A percentile compares a stretch with the other conserved stretches of the same genome.
These are phyloP conservation scores for Coryphaenoides rupestris DNA, from an alignment of 2,113 vertebrate genomes.

Conservation along the genomic window DNA sequence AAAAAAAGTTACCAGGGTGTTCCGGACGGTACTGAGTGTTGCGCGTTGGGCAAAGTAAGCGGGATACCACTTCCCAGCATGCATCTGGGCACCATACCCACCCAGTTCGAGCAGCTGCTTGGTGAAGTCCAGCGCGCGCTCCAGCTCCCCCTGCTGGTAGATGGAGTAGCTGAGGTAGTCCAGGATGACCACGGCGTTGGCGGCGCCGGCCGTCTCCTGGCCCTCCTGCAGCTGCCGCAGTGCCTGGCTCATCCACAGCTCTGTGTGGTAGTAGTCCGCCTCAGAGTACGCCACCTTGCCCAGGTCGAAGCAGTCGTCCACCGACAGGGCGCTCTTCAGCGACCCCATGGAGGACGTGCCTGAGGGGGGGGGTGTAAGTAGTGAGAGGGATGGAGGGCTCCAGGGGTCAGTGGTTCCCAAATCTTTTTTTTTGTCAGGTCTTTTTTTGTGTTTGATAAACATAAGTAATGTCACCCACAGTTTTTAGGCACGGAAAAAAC, in stretches of 20 bases:
- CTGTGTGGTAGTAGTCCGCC: slow-evolving; percentile 90
- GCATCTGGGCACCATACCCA: slow-evolving; percentile 51
- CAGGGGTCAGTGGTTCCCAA: too few species aligned
- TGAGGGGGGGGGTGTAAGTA: slow-evolving; percentile 13
- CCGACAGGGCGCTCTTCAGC: slow-evolving; percentile 76
- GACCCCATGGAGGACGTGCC: slow-evolving; percentile 58
- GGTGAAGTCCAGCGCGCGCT: slow-evolving; percentile 76
- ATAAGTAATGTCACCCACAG: too few species aligned
- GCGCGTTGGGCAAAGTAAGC: too few species aligned
- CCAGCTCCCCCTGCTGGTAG: slow-evolving; percentile 74
- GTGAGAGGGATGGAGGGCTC: background rate
- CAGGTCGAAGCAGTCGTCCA: slow-evolving; percentile 90
- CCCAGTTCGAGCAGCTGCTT: slow-evolving; percentile 86
- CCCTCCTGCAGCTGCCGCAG: slow-evolving; percentile 84
- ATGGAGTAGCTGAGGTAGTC: slow-evolving; percentile 76
- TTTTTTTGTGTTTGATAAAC: too few species aligned
- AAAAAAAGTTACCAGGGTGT: too few species aligned
- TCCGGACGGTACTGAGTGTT: too few species aligned
- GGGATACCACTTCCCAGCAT: too few species aligned
- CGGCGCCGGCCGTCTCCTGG: slow-evolving; percentile 73
- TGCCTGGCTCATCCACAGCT: slow-evolving; percentile 94
- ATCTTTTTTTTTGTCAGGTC: too few species aligned
- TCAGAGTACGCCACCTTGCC: slow-evolving; percentile 90
- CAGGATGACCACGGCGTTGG: slow-evolving; percentile 80
- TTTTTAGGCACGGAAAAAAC: too few species aligned